Percentiles rank a stretch among this genome's conserved stretches.
Conservation (phyloP, 2,888 invertebrate genomes). For the Acrobasis consociella region DNA sequence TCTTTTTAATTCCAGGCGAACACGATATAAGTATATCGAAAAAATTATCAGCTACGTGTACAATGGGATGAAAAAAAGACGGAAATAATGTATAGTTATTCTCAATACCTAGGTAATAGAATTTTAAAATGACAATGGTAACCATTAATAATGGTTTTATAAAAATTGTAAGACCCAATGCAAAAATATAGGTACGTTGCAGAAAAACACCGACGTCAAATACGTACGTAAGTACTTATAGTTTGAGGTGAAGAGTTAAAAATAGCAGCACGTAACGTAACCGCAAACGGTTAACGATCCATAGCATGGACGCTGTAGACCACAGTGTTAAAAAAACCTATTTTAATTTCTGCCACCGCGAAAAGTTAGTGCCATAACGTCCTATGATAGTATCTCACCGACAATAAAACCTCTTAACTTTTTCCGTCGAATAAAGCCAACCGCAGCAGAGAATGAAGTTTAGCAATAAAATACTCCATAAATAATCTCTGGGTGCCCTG, state of each 20-base stretch:
- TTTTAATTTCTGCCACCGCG: slow-evolving; percentile 70
- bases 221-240: slow-evolving; percentile 23
- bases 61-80: no score
- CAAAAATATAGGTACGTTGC: background rate
- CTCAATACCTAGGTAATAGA: no score
- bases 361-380: slow-evolving; percentile 79
- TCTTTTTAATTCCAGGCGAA: no score
- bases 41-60: no score
- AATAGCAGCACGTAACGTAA: slow-evolving; percentile 43
- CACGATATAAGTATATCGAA: no score
- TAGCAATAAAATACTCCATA: slow-evolving; percentile 79
- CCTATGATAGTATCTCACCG: slow-evolving; percentile 69
- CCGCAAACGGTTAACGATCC: slow-evolving; percentile 28
- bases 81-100: no score
- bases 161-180: background rate
- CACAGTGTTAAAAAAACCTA: slow-evolving; percentile 60
- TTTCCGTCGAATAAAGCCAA: slow-evolving; percentile 79
- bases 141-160: background rate
- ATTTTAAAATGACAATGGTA: no score
- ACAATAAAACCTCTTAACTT: slow-evolving; percentile 79
- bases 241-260: slow-evolving; percentile 36
- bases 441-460: slow-evolving; percentile 81
- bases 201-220: slow-evolving; percentile 11
- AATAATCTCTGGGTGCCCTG: slow-evolving; percentile 76
- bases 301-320: slow-evolving; percentile 34